phyloP scores from a whole-genome alignment of 2,888 invertebrate species.

The Mystacides longicornis region DNA sequence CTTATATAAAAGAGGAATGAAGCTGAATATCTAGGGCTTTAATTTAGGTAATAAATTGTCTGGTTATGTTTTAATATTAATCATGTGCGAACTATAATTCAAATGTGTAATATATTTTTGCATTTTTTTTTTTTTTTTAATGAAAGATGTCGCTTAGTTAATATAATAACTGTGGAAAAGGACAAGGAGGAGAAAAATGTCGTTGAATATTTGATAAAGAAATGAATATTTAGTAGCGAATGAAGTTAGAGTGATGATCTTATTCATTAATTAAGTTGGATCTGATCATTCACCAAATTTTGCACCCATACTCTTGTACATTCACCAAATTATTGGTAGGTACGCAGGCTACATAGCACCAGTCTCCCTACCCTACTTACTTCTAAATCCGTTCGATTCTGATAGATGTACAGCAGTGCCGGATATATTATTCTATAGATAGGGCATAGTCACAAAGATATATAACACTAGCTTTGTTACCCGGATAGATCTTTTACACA shows the following conservation, averaged over 20 bases:
- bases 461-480: too few species aligned
- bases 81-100: too few species aligned
- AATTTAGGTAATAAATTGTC: too few species aligned
- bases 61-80: too few species aligned
- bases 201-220: background rate
- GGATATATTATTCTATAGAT: background rate
- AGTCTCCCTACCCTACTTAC: background rate
- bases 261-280: slow-evolving; percentile 1
- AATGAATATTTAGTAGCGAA: background rate
- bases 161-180: background rate
- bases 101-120: too few species aligned
- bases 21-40: too few species aligned
- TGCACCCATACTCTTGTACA: background rate
- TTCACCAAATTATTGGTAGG: background rate
- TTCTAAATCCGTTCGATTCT: background rate
- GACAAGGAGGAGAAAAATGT: background rate
- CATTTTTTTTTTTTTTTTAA: too few species aligned
- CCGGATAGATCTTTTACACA: too few species aligned
- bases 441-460: too few species aligned
- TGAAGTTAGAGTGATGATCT: slow-evolving; percentile 1
- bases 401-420: background rate
- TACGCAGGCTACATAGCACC: too few species aligned
- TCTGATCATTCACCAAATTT: background rate
- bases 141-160: background rate
- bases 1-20: too few species aligned